Percentiles rank a stretch among this genome's conserved stretches.
Conservation (phyloP, 1,140 invertebrate genomes). For the Listronotus bonariensis region DNA sequence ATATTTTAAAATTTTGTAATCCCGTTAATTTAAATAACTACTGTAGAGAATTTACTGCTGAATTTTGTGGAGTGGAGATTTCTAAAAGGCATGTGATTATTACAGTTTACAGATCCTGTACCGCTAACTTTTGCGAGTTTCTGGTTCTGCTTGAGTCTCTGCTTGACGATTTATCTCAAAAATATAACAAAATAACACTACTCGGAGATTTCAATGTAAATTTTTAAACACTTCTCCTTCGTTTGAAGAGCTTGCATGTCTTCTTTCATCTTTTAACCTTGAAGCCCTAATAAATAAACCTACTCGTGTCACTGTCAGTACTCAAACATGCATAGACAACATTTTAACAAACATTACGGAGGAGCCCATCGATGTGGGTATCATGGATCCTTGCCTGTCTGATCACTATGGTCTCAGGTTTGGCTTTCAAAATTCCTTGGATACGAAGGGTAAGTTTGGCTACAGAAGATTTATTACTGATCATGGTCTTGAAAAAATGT, state of each 20-base stretch:
- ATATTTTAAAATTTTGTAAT: neutral
- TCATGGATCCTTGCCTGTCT: constrained; percentile 1
- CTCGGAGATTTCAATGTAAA: neutral
- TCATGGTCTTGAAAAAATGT: neutral
- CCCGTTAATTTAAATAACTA: neutral
- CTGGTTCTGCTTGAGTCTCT: neutral
- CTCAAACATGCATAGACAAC: neutral
- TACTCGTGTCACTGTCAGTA: neutral
- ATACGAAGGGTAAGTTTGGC: neutral
- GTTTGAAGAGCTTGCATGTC: neutral
- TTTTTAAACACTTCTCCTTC: neutral
- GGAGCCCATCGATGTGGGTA: neutral
- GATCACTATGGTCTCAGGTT: constrained; percentile 4
- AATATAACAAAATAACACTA: neutral
- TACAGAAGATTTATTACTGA: constrained; percentile 1
- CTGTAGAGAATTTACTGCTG: neutral
- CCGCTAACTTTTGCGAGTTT: neutral
- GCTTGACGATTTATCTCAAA: neutral
- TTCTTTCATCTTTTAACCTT: constrained; percentile 5
- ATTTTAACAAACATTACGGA: neutral
- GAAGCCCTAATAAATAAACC: neutral
- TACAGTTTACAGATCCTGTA: neutral
- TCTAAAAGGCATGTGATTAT: neutral
- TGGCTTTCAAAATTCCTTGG: neutral
- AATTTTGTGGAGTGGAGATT: neutral